These are phyloP conservation scores for Diloba caeruleocephala DNA, from an alignment of 2,888 invertebrate genomes.

Conservation along the genomic window DNA sequence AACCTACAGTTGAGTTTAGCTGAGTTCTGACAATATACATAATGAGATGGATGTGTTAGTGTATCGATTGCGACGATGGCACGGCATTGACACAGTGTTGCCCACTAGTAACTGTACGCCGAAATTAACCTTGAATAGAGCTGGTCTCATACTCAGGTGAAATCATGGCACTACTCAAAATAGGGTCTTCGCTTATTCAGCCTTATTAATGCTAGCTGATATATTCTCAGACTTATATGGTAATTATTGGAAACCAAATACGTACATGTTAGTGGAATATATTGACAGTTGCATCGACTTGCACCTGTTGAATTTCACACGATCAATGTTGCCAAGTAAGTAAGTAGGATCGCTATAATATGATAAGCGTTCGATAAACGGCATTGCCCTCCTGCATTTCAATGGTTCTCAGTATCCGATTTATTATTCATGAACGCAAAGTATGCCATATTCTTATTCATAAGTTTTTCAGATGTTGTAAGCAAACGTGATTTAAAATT, in stretches of 20 bases:
- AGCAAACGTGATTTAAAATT: slow-evolving; percentile 9
- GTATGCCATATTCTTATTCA: slow-evolving; percentile 50
- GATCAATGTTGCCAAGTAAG: slow-evolving; percentile 47
- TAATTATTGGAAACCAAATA: slow-evolving; percentile 13
- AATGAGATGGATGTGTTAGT: too few relatives aligned
- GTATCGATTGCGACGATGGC: too few relatives aligned
- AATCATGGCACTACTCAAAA: too few relatives aligned
- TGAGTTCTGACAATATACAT: too few relatives aligned
- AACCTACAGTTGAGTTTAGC: too few relatives aligned
- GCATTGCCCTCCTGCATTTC: slow-evolving; percentile 35
- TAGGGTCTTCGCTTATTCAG: too few relatives aligned
- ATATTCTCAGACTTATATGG: neutral
- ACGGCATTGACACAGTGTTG: too few relatives aligned
- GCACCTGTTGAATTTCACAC: slow-evolving; percentile 48
- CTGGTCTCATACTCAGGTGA: too few relatives aligned
- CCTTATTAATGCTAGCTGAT: too few relatives aligned
- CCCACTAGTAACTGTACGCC: too few relatives aligned
- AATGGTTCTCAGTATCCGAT: slow-evolving; percentile 42
- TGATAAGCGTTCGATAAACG: slow-evolving; percentile 38
- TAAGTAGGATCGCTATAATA: slow-evolving; percentile 15
- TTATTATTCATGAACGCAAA: slow-evolving; percentile 45
- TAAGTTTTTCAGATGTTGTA: slow-evolving; percentile 31
- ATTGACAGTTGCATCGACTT: slow-evolving; percentile 13
- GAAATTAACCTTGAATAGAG: too few relatives aligned
- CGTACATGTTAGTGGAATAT: neutral